Conservation (phyloP, 30 jellyfish, hydroid and myxozoan genomes). For the Aurelia sp. region DNA sequence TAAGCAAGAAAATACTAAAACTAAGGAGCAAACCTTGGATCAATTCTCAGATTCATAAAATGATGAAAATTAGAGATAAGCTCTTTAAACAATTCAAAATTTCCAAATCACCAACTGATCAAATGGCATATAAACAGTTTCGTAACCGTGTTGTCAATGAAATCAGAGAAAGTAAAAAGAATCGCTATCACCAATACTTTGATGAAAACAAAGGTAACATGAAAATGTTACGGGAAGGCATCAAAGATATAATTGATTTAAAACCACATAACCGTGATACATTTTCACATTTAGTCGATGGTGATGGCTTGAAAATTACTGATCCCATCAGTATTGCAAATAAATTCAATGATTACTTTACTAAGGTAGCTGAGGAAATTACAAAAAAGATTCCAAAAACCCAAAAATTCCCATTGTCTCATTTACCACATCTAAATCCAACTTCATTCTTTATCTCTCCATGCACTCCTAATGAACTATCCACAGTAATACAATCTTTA, state of each 20-base stretch:
- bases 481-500: background rate
- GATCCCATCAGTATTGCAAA: too few relatives aligned
- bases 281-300: background rate
- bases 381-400: too few relatives aligned
- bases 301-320: background rate
- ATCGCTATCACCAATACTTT: too few relatives aligned
- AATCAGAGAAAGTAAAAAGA: too few relatives aligned
- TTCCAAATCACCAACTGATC: constrained; percentile 5
- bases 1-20: constrained; percentile 1
- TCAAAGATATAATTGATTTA: background rate
- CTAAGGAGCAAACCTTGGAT: constrained; percentile 3
- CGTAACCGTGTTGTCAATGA: too few relatives aligned
- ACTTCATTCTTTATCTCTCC: too few relatives aligned
- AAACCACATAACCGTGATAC: background rate
- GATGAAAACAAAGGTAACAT: background rate
- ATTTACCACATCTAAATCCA: too few relatives aligned
- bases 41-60: background rate
- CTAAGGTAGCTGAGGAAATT: too few relatives aligned
- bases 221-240: background rate
- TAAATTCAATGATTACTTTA: too few relatives aligned
- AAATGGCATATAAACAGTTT: background rate
- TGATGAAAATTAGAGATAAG: constrained; percentile 29
- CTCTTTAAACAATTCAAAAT: constrained; percentile 3
- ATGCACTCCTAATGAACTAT: background rate
- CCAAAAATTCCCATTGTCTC: too few relatives aligned